These are phyloP conservation scores for Phylloscopus trochilus DNA, from an alignment of 2,113 vertebrate species.

Conservation along the genomic window DNA sequence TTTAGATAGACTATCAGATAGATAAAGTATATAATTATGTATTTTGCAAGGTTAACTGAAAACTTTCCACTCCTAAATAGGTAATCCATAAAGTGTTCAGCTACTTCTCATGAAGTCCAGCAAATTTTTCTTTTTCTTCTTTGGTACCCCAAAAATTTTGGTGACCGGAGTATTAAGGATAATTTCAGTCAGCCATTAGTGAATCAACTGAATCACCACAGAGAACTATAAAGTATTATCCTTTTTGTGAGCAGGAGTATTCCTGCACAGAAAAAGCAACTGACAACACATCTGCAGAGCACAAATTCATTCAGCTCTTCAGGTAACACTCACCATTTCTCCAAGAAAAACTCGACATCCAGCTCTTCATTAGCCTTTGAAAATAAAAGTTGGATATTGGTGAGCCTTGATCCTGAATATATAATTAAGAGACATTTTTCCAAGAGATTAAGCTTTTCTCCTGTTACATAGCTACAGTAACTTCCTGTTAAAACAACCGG, in stretches of 20 bases:
- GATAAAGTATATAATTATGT: neutral
- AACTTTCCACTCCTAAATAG: neutral
- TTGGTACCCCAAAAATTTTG: neutral
- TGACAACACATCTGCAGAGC: neutral
- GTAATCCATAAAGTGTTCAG: neutral
- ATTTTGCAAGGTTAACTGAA: neutral
- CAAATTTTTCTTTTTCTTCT: neutral
- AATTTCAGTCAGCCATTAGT: neutral
- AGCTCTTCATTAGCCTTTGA: slow-evolving; percentile 68
- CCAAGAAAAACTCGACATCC: slow-evolving; percentile 75
- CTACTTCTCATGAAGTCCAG: neutral
- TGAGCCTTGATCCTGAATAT: neutral
- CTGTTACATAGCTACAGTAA: neutral
- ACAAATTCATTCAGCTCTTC: neutral
- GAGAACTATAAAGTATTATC: neutral
- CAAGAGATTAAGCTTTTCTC: neutral
- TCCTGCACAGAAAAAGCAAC: neutral
- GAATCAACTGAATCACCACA: neutral
- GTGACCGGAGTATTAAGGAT: neutral
- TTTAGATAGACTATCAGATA: neutral
- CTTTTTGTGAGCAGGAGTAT: neutral
- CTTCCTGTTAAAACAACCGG: neutral
- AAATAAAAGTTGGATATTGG: neutral
- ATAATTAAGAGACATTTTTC: neutral
- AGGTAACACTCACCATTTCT: slow-evolving; percentile 73